phyloP scores from a whole-genome alignment of 1,140 invertebrate genomes.

The Sycophila sp. region DNA sequence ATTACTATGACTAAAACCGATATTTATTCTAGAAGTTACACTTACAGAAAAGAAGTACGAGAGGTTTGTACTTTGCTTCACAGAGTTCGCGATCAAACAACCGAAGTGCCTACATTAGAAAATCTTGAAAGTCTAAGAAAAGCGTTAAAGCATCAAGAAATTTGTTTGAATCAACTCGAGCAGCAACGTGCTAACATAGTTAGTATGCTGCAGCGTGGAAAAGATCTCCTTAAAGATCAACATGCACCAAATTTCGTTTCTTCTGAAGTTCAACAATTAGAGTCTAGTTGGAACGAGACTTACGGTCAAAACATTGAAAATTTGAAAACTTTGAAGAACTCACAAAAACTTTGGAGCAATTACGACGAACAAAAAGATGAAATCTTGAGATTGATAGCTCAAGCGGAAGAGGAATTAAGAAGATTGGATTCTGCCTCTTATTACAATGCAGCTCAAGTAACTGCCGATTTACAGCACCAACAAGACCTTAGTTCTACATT shows the following conservation, averaged over 20 bases:
- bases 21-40: conserved; percentile 91
- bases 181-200: conserved; percentile 86
- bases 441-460: conserved; percentile 68
- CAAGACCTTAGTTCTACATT: conserved; percentile 78
- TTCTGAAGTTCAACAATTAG: conserved; percentile 83
- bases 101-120: conserved; percentile 73
- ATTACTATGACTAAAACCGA: conserved; percentile 92
- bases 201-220: conserved; percentile 89
- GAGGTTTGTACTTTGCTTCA: conserved; percentile 82
- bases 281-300: conserved; percentile 87
- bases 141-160: conserved; percentile 82
- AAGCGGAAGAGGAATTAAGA: conserved; percentile 83
- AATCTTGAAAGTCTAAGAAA: conserved; percentile 79
- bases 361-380: conserved; percentile 88
- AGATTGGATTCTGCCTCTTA: conserved; percentile 65
- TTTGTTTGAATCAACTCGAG: conserved; percentile 83
- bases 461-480: conserved; percentile 78
- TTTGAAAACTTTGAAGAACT: conserved; percentile 82
- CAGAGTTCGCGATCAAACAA: conserved; percentile 78
- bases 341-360: conserved; percentile 86
- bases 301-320: conserved; percentile 86
- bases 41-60: conserved; percentile 86
- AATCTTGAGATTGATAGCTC: conserved; percentile 80
- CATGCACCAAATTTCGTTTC: conserved; percentile 88
- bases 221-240: conserved; percentile 85